A percentile compares a stretch with the other conserved stretches of the same genome.
Evolutionary conservation across 2,113 vertebrate genomes (phyloP).

Genomic region (Zapornia atra): DNA sequence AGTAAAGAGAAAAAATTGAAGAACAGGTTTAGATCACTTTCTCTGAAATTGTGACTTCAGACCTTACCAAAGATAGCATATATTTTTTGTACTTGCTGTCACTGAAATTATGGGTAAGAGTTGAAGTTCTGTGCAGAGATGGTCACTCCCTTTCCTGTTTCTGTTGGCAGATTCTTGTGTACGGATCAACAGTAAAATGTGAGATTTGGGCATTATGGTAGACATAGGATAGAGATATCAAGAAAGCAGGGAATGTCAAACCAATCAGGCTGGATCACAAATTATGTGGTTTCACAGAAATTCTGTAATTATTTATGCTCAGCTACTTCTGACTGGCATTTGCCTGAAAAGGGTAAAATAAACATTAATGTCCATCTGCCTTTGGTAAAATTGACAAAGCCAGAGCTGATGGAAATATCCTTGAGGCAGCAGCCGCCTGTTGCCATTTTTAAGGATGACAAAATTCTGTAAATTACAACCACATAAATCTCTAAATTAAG

Average conservation of each 20-base stretch:
- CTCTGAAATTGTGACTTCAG: neutral
- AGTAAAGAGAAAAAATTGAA: neutral
- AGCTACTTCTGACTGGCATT: neutral
- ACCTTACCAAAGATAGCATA: neutral
- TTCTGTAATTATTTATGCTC: neutral
- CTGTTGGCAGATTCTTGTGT: accelerated
- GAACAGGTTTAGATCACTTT: neutral
- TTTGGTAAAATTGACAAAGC: neutral
- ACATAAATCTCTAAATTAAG: neutral
- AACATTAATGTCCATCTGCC: neutral
- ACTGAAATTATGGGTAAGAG: neutral
- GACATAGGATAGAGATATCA: neutral
- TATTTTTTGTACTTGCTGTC: neutral
- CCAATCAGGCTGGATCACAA: neutral
- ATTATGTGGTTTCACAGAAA: neutral
- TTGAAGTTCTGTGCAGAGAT: neutral
- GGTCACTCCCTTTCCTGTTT: neutral
- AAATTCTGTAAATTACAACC: neutral
- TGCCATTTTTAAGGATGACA: neutral
- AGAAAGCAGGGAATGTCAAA: neutral
- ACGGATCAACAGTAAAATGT: neutral
- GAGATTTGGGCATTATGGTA: neutral
- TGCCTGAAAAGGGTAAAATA: slow-evolving; percentile 23
- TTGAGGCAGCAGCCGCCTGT: slow-evolving; percentile 23
- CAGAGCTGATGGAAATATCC: slow-evolving; percentile 23